phyloP scores from a whole-genome alignment of 2,797 vertebrate genomes.

The Spea hammondii region DNA sequence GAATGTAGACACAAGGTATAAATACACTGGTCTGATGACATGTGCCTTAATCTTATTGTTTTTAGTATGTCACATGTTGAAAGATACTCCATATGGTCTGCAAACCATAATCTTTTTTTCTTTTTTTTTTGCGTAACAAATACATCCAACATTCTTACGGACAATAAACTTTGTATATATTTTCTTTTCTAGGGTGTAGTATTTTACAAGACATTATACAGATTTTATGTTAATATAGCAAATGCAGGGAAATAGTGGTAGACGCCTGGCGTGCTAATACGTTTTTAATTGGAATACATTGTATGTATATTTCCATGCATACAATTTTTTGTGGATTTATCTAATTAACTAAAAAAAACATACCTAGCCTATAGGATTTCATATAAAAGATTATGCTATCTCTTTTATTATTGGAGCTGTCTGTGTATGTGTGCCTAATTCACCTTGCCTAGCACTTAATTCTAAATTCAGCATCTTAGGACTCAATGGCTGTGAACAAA shows the following conservation, averaged over 20 bases:
- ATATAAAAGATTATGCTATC: not conserved
- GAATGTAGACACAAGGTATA: slow-evolving; percentile 43
- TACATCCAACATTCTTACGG: not conserved
- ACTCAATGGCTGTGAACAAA: slow-evolving; percentile 10
- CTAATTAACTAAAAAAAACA: slow-evolving; percentile 10
- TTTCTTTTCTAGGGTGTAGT: too few relatives aligned
- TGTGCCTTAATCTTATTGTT: slow-evolving; percentile 27
- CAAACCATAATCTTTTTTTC: slow-evolving; percentile 12
- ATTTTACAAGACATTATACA: too few relatives aligned
- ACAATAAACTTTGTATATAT: not conserved
- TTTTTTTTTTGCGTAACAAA: not conserved
- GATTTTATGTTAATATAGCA: not conserved
- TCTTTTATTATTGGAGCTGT: not conserved
- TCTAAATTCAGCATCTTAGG: too few relatives aligned
- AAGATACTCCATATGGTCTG: slow-evolving; percentile 31
- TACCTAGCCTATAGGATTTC: not conserved
- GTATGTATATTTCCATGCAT: not conserved
- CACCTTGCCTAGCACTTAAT: too few relatives aligned
- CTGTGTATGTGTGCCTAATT: too few relatives aligned
- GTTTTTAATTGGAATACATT: not conserved
- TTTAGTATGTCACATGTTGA: slow-evolving; percentile 43
- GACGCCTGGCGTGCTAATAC: slow-evolving; percentile 32
- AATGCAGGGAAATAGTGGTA: not conserved
- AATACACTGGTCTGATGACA: slow-evolving; percentile 39
- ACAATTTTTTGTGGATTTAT: slow-evolving; percentile 6